Percentiles rank a stretch among this genome's conserved stretches.
Conservation (phyloP, 2,888 invertebrate species). For the Agelastica alni region DNA sequence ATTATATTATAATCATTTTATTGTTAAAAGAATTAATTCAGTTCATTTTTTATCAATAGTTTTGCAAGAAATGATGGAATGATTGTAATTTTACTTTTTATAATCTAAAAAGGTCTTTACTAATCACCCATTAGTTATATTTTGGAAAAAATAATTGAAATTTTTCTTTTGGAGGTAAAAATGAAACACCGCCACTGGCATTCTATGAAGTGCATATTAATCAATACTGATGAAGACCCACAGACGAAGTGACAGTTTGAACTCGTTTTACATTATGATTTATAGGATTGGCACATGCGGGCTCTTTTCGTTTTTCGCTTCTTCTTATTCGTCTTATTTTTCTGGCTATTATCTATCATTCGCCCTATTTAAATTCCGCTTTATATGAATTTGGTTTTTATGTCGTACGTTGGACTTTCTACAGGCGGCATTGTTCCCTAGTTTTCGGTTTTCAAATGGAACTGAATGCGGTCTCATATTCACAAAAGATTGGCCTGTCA, state of each 20-base stretch:
- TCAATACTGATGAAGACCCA: constrained; percentile 49
- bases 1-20: no score
- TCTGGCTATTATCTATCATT: constrained; percentile 32
- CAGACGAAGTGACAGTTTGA: constrained; percentile 43
- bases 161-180: no score
- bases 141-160: background rate
- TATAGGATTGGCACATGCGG: constrained; percentile 31
- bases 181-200: constrained; percentile 16
- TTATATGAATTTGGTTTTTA: constrained; percentile 18
- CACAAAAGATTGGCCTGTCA: no score
- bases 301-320: constrained; percentile 22
- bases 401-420: no score
- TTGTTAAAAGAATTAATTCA: no score
- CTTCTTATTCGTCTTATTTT: constrained; percentile 17
- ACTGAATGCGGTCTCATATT: no score
- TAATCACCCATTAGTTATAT: no score
- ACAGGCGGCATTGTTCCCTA: background rate
- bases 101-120: no score
- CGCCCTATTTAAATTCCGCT: constrained; percentile 30
- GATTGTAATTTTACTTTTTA: no score
- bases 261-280: constrained; percentile 43
- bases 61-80: no score
- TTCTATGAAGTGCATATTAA: constrained; percentile 47
- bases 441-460: background rate
- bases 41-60: no score